phyloP scores from a whole-genome alignment of 2,888 invertebrate species.

The Andrena marginata region DNA sequence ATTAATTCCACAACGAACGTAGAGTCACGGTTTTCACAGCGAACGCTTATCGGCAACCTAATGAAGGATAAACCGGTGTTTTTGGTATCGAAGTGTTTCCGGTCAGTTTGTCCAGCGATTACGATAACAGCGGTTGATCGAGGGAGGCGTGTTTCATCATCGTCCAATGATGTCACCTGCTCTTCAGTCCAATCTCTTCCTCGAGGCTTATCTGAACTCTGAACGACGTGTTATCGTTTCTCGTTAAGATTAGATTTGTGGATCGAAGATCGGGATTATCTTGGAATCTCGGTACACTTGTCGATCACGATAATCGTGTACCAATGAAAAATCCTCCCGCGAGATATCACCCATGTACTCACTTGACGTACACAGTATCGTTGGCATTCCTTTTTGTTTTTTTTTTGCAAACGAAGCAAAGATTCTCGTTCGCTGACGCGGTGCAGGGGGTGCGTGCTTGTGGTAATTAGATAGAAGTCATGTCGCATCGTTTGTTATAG shows the following conservation, averaged over 20 bases:
- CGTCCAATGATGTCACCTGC: conserved; percentile 36
- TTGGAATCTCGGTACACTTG: conserved; percentile 24
- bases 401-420: background rate
- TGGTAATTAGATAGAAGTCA: too few relatives aligned
- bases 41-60: conserved; percentile 2
- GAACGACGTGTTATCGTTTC: conserved; percentile 28
- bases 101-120: conserved; percentile 19
- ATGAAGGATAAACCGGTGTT: background rate
- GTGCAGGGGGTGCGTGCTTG: too few relatives aligned
- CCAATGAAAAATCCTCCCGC: background rate
- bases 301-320: conserved; percentile 21
- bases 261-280: conserved; percentile 18
- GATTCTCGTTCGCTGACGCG: conserved; percentile 3
- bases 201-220: conserved; percentile 15
- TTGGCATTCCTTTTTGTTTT: background rate
- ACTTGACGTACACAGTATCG: background rate
- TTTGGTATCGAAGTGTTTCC: background rate
- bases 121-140: conserved; percentile 21
- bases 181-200: conserved; percentile 30
- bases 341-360: background rate
- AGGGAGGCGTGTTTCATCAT: conserved; percentile 48
- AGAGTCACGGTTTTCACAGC: background rate
- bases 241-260: conserved; percentile 40
- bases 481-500: conserved; percentile 85
- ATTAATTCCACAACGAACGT: background rate